phyloP scores from a whole-genome alignment of 2,797 vertebrate species.

The Clarias platycephalus region DNA sequence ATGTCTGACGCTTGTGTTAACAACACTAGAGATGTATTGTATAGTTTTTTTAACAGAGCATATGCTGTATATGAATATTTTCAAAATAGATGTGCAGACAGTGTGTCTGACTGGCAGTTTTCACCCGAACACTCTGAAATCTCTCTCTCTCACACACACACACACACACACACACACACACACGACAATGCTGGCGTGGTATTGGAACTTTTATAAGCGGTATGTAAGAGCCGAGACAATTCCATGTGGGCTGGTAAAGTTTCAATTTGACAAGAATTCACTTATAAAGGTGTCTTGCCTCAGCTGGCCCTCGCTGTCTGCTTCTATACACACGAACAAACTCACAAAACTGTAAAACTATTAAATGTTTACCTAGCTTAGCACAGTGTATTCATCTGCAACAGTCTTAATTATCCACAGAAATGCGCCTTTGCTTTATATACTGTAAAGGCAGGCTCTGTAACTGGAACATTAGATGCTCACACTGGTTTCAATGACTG shows the following conservation, averaged over 20 bases:
- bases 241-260: conserved; percentile 7
- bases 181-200: too few relatives aligned
- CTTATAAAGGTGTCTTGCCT: not conserved
- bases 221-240: not conserved
- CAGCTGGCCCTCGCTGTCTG: not conserved
- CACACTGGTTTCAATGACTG: not conserved
- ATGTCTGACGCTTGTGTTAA: not conserved
- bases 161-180: not conserved
- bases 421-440: not conserved
- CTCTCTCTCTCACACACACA: not conserved
- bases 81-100: conserved; percentile 13
- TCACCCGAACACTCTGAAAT: not conserved
- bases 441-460: not conserved
- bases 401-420: not conserved
- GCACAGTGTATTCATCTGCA: not conserved
- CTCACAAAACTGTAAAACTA: not conserved
- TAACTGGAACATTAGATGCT: not conserved
- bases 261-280: conserved; percentile 10
- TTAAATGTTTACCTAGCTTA: not conserved
- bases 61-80: conserved; percentile 6
- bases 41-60: not conserved
- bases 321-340: not conserved
- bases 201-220: not conserved
- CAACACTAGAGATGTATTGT: not conserved
- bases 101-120: conserved; percentile 6